Conservation (phyloP, 2,888 invertebrate species). For the Molorchus minor region DNA sequence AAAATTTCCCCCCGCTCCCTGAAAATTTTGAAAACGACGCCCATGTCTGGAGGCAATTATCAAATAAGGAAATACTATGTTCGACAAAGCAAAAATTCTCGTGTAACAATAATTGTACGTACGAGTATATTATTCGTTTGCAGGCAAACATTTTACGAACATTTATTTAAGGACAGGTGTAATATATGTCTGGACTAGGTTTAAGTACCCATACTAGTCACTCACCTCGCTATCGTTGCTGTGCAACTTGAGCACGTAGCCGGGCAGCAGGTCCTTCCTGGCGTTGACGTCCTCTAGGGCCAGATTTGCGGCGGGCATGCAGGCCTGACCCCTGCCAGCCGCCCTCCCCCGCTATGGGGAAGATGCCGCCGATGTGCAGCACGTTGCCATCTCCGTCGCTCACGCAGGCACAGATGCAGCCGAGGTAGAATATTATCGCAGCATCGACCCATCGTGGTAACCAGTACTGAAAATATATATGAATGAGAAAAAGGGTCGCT, state of each 20-base stretch:
- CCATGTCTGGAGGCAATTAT: no score
- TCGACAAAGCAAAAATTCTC: no score
- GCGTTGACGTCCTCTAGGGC: conserved; percentile 97
- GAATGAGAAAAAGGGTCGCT: no score
- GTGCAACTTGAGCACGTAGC: conserved; percentile 89
- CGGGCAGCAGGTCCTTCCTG: conserved; percentile 85
- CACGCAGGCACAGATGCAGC: conserved; percentile 35
- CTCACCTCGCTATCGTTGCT: conserved; percentile 97
- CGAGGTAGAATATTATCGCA: conserved; percentile 54
- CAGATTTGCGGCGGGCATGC: conserved; percentile 96
- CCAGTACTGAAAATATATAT: conserved; percentile 59
- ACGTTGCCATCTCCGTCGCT: conserved; percentile 66
- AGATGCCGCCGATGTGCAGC: conserved; percentile 96
- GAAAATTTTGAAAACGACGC: no score
- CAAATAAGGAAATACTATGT: no score
- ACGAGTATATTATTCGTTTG: no score
- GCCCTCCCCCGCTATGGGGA: conserved; percentile 95
- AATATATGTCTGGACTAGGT: neutral
- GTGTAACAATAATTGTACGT: no score
- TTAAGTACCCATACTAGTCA: neutral
- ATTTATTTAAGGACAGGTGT: no score
- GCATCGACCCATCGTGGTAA: conserved; percentile 59
- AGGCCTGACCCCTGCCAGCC: conserved; percentile 99
- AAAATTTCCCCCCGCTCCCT: no score
- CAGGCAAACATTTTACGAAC: no score